A percentile compares a stretch with the other conserved stretches of the same genome.
Evolutionary conservation across 2,113 vertebrate genomes (phyloP).

Genomic region (Rhinoderma darwinii): DNA sequence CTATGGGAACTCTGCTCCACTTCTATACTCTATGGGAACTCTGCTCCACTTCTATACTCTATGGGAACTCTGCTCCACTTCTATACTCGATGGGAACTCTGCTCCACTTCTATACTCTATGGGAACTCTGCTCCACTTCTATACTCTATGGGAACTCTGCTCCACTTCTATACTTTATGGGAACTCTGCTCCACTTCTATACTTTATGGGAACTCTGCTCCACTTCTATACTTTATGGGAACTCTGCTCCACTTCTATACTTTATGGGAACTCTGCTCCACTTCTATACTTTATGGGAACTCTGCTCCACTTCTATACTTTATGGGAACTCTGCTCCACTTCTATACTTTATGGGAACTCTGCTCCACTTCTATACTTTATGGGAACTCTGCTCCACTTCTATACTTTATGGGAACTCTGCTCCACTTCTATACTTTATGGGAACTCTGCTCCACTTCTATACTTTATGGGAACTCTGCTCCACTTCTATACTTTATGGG

Average conservation of each 20-base stretch:
- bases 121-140: neutral
- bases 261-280: neutral
- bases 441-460: no score
- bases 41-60: no score
- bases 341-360: neutral
- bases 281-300: no score
- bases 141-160: neutral
- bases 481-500: neutral
- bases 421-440: neutral
- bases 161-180: no score
- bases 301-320: neutral
- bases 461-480: neutral
- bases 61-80: neutral
- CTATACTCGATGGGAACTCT: neutral
- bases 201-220: neutral
- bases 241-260: neutral
- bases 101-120: no score
- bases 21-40: neutral
- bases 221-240: no score
- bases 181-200: neutral
- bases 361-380: neutral
- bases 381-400: no score
- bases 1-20: neutral
- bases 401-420: neutral
- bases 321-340: no score